Evolutionary conservation across 1,140 invertebrate species (phyloP).

Genomic region (Drosophila guanche): DNA sequence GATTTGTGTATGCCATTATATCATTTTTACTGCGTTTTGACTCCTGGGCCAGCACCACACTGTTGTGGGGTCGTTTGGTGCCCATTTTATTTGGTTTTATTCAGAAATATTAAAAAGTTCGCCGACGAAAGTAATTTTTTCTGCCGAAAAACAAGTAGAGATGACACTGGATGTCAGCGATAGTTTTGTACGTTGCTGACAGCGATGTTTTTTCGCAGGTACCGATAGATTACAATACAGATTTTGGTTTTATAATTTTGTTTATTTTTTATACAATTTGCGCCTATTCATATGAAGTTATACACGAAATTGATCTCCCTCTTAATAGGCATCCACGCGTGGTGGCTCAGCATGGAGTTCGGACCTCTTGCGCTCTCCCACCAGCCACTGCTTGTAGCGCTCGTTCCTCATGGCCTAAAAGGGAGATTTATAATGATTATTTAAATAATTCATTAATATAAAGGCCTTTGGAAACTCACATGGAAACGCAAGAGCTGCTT

Average conservation of each 20-base stretch:
- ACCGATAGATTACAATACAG: neutral
- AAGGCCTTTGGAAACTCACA: constrained; percentile 63
- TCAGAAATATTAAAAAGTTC: constrained; percentile 5
- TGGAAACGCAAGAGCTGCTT: constrained; percentile 86
- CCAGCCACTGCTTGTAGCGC: constrained; percentile 84
- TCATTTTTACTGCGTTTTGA: constrained; percentile 87
- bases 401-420: constrained; percentile 85
- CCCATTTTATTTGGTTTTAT: constrained; percentile 44
- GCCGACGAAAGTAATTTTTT: neutral
- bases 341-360: constrained; percentile 84
- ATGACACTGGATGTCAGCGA: constrained; percentile 22
- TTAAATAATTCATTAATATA: neutral
- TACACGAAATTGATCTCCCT: constrained; percentile 9
- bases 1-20: constrained; percentile 83
- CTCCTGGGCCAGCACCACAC: constrained; percentile 86
- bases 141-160: constrained; percentile 35
- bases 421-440: neutral
- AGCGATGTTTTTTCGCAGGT: too few species aligned
- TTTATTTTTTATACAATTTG: constrained; percentile 65
- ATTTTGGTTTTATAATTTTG: constrained; percentile 13
- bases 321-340: constrained; percentile 84
- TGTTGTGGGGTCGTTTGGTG: constrained; percentile 83
- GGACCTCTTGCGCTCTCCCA: constrained; percentile 84
- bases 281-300: constrained; percentile 50
- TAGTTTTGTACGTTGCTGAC: too few species aligned